These are phyloP conservation scores for Gymnocypris eckloni DNA, from an alignment of 2,797 vertebrate genomes.

Conservation along the genomic window DNA sequence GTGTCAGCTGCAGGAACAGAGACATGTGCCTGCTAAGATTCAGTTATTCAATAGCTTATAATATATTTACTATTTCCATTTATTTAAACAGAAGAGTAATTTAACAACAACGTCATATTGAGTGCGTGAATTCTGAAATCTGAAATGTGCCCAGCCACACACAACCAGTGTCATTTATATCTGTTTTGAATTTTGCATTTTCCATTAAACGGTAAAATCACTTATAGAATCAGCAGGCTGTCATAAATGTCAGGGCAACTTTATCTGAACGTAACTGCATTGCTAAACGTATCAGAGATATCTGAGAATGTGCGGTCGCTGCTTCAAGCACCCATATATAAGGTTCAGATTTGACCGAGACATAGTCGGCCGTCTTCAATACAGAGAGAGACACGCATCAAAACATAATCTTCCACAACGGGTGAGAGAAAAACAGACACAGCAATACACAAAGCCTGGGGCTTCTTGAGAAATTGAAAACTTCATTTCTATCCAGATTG, in stretches of 20 bases:
- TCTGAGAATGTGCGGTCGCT: not conserved
- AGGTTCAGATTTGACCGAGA: slow-evolving; percentile 13
- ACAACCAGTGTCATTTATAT: not conserved
- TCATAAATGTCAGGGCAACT: not conserved
- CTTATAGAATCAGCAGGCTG: not conserved
- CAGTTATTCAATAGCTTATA: not conserved
- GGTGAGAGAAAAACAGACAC: slow-evolving; percentile 52
- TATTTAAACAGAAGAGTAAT: not conserved
- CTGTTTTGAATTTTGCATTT: not conserved
- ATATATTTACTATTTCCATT: not conserved
- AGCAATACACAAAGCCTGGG: slow-evolving; percentile 46
- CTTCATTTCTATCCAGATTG: slow-evolving; percentile 50
- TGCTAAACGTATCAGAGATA: not conserved
- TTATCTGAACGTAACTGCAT: slow-evolving; percentile 6
- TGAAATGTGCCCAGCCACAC: slow-evolving; percentile 4
- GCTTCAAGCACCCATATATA: not conserved
- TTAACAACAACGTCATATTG: not conserved
- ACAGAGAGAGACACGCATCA: slow-evolving; percentile 27
- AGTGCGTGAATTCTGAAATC: not conserved
- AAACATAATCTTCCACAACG: slow-evolving; percentile 58
- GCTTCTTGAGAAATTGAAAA: slow-evolving; percentile 48
- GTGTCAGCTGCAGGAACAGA: not conserved
- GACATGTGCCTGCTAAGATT: not conserved
- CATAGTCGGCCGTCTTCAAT: not conserved
- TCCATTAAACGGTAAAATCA: slow-evolving; percentile 10